Evolutionary conservation across 2,797 vertebrate genomes (phyloP).

Genomic region (Lophotriccus pileatus): DNA sequence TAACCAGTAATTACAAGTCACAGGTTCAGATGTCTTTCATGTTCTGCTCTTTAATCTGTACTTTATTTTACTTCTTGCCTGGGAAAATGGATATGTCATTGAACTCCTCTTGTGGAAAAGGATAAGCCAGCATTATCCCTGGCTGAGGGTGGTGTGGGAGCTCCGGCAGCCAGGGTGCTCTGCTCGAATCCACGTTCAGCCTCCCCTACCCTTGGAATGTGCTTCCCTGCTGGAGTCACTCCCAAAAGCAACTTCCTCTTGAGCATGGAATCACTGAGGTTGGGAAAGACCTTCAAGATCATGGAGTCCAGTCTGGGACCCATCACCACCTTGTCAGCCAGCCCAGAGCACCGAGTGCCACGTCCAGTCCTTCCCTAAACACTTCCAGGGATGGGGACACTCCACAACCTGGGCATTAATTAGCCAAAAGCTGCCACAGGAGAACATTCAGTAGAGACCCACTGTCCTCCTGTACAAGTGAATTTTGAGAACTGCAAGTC

Average conservation of each 20-base stretch:
- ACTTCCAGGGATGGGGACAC: neutral
- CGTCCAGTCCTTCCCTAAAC: neutral
- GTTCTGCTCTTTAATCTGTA: constrained; percentile 61
- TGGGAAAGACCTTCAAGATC: neutral
- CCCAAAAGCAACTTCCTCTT: neutral
- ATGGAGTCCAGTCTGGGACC: neutral
- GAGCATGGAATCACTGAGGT: neutral
- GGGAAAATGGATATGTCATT: constrained; percentile 20
- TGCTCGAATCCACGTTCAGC: rapidly evolving
- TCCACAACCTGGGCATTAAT: neutral
- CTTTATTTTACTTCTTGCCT: constrained; percentile 43
- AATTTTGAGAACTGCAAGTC: neutral
- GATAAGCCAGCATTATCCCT: neutral
- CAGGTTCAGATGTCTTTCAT: constrained; percentile 60
- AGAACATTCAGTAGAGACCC: rapidly evolving
- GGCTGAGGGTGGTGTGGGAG: neutral
- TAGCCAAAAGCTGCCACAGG: neutral
- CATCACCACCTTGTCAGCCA: neutral
- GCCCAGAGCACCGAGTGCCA: neutral
- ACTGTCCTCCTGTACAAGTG: rapidly evolving
- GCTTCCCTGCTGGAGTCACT: neutral
- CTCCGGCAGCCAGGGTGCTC: neutral
- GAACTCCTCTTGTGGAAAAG: neutral
- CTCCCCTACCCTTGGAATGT: rapidly evolving
- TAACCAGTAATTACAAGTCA: constrained; percentile 70